Percentiles rank a stretch among this genome's conserved stretches.
Conservation (phyloP, 2,113 vertebrate species). For the Collichthys lucidus region DNA sequence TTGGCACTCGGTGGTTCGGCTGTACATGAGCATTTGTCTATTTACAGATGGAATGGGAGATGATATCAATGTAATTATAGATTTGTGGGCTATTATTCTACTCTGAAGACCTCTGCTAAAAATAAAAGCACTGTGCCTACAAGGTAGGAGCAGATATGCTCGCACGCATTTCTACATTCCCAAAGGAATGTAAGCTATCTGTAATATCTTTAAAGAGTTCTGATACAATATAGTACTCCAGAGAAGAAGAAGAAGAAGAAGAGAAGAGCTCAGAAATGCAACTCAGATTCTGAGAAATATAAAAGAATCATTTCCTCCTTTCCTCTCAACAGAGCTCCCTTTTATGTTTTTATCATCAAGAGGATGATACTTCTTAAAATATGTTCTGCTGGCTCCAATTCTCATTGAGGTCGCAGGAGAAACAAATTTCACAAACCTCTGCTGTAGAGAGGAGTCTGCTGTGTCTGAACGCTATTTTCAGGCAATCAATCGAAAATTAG, state of each 20-base stretch:
- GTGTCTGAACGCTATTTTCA: not conserved
- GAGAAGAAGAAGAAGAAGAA: no score
- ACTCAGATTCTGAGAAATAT: slow-evolving; percentile 27
- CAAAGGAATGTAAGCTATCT: slow-evolving; percentile 29
- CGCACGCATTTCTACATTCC: slow-evolving; percentile 6
- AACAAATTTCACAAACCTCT: slow-evolving; percentile 17
- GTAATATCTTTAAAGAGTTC: slow-evolving; percentile 31
- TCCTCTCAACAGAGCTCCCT: not conserved
- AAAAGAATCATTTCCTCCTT: not conserved
- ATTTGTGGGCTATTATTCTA: slow-evolving; percentile 14
- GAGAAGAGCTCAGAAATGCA: slow-evolving; percentile 36
- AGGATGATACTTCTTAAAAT: not conserved
- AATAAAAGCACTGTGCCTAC: slow-evolving; percentile 3
- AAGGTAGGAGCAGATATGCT: slow-evolving; percentile 10
- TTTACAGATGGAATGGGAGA: slow-evolving; percentile 52
- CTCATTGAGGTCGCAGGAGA: slow-evolving; percentile 21
- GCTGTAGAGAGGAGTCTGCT: slow-evolving; percentile 8
- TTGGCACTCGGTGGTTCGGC: slow-evolving; percentile 3
- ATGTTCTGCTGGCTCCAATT: slow-evolving; percentile 18
- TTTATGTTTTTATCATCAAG: slow-evolving; percentile 27
- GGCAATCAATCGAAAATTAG: not conserved
- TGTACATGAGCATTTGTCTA: slow-evolving; percentile 19
- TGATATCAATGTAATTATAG: slow-evolving; percentile 43
- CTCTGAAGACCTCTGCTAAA: slow-evolving; percentile 17
- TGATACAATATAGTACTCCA: slow-evolving; percentile 8